Conservation (phyloP, 2,797 vertebrate species). For the Hybognathus amarus region DNA sequence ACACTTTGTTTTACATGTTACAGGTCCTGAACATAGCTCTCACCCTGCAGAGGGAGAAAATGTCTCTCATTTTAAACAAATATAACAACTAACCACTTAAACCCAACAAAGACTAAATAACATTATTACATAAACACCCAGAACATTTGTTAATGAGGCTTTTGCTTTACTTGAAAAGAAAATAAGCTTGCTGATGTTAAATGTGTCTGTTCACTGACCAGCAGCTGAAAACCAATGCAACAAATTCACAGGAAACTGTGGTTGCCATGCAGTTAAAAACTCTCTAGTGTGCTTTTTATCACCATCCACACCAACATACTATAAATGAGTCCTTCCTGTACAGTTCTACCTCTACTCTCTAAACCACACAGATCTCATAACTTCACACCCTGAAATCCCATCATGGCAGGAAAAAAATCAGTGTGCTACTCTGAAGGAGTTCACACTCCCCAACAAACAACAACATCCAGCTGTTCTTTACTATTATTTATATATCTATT, state of each 20-base stretch:
- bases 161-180: conserved; percentile 6
- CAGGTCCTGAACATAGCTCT: conserved; percentile 74
- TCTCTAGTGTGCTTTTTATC: conserved; percentile 3
- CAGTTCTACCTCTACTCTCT: conserved; percentile 21
- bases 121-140: conserved; percentile 13
- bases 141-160: not conserved
- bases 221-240: conserved; percentile 19
- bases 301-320: not conserved
- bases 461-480: not conserved
- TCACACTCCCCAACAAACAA: conserved; percentile 11
- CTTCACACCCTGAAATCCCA: not conserved
- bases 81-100: conserved; percentile 52
- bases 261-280: conserved; percentile 37
- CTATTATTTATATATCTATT: not conserved
- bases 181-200: not conserved
- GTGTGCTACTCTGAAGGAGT: not conserved
- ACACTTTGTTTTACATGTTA: conserved; percentile 72
- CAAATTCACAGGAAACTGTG: conserved; percentile 31
- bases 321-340: conserved; percentile 1
- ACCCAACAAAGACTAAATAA: conserved; percentile 52
- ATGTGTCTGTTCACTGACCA: conserved; percentile 8
- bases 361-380: conserved; percentile 12
- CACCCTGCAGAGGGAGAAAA: conserved; percentile 54
- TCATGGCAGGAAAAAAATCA: not conserved
- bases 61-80: conserved; percentile 42